Conservation (phyloP, 2,113 vertebrate species). For the Channa argus region DNA sequence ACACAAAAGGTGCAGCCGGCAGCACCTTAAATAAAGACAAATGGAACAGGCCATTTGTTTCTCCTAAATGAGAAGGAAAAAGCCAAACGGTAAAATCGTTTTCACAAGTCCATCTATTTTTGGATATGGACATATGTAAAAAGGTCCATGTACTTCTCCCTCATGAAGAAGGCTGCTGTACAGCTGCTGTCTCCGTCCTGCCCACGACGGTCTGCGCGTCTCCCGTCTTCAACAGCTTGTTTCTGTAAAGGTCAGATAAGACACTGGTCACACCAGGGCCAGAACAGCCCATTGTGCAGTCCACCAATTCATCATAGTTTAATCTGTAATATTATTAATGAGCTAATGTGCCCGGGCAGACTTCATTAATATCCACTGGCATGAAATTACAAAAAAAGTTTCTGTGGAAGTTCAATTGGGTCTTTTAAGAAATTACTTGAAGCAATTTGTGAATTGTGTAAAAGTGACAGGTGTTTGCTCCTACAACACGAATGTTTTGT, state of each 20-base stretch:
- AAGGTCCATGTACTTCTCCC: conserved; percentile 46
- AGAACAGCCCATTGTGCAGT: conserved; percentile 65
- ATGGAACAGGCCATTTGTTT: neutral
- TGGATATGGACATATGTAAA: conserved; percentile 56
- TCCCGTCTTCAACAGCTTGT: conserved; percentile 56
- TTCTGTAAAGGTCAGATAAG: conserved; percentile 80
- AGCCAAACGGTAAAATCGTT: neutral
- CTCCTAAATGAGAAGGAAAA: no score
- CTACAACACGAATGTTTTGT: conserved; percentile 8
- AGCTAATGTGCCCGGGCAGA: conserved; percentile 62
- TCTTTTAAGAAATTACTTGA: conserved; percentile 45
- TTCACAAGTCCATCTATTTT: conserved; percentile 45
- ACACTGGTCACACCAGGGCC: conserved; percentile 65
- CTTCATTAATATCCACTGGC: conserved; percentile 63
- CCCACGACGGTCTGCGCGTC: conserved; percentile 54
- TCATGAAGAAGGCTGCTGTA: conserved; percentile 43
- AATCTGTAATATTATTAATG: conserved; percentile 75
- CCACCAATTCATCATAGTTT: conserved; percentile 69
- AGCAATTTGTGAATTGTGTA: conserved; percentile 37
- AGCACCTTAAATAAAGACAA: neutral
- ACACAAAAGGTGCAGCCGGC: neutral
- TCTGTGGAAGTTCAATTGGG: conserved; percentile 49
- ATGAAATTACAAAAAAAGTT: conserved; percentile 48
- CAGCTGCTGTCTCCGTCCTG: conserved; percentile 53
- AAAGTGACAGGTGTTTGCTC: conserved; percentile 29